These are phyloP conservation scores for Choristoneura fumiferana DNA, from an alignment of 1,140 invertebrate genomes.

Conservation along the genomic window DNA sequence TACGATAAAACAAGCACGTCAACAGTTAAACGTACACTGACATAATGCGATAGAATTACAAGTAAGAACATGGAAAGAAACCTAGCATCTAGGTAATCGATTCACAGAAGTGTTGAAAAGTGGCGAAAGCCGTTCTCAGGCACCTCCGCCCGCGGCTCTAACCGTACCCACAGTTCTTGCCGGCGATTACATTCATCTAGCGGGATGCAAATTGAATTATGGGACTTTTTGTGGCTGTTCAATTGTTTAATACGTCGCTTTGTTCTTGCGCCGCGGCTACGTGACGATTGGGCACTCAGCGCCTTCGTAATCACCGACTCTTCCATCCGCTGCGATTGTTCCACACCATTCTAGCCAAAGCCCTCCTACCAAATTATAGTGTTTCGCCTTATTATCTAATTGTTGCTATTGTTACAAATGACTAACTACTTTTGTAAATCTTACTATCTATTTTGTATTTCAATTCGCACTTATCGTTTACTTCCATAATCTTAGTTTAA, in stretches of 20 bases:
- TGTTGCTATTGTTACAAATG: slow-evolving; percentile 63
- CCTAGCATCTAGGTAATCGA: slow-evolving; percentile 52
- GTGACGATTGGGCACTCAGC: slow-evolving; percentile 71
- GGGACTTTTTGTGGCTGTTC: slow-evolving; percentile 68
- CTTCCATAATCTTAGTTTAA: not conserved
- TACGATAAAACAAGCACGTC: not conserved
- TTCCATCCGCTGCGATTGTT: slow-evolving; percentile 26
- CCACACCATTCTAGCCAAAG: slow-evolving; percentile 11
- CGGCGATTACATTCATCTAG: slow-evolving; percentile 60
- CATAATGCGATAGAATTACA: slow-evolving; percentile 20
- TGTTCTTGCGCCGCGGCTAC: slow-evolving; percentile 68
- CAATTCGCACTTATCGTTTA: not conserved
- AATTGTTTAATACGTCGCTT: slow-evolving; percentile 68
- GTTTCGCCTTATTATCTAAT: slow-evolving; percentile 71
- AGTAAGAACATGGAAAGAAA: slow-evolving; percentile 41
- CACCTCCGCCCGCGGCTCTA: slow-evolving; percentile 48
- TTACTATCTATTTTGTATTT: slow-evolving; percentile 10
- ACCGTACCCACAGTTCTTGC: slow-evolving; percentile 51
- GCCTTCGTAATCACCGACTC: slow-evolving; percentile 59
- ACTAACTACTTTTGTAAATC: slow-evolving; percentile 28
- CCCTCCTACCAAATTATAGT: slow-evolving; percentile 66
- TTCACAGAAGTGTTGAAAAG: slow-evolving; percentile 72
- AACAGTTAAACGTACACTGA: not conserved
- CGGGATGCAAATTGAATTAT: slow-evolving; percentile 77
- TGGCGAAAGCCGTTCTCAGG: slow-evolving; percentile 69